These are phyloP conservation scores for Gymnorhina tibicen DNA, from an alignment of 2,113 vertebrate genomes.

Conservation along the genomic window DNA sequence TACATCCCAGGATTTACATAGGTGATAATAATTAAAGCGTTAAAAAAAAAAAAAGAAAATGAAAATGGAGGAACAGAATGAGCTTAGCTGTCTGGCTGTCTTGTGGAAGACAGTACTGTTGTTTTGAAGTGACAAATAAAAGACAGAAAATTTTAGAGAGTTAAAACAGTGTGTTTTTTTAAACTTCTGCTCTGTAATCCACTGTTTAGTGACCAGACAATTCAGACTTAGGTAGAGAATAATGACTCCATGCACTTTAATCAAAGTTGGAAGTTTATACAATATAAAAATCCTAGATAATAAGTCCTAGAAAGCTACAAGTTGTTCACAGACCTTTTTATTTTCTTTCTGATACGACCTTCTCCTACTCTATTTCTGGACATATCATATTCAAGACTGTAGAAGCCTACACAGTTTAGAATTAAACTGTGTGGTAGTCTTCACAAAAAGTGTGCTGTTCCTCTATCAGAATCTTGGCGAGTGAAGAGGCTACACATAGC, in stretches of 20 bases:
- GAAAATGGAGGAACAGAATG: background rate
- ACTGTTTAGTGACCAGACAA: background rate
- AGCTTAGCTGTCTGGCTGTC: background rate
- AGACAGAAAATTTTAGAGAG: background rate
- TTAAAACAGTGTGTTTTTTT: background rate
- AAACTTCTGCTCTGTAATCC: background rate
- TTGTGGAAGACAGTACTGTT: background rate
- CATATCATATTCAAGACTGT: background rate
- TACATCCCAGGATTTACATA: background rate
- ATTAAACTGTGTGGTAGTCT: background rate
- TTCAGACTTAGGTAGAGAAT: background rate
- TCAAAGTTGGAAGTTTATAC: background rate
- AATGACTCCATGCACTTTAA: background rate
- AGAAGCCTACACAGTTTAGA: background rate
- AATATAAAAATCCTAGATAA: background rate
- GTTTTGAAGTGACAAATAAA: background rate
- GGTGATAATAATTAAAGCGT: background rate
- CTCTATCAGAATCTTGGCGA: background rate
- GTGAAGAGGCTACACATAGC: background rate
- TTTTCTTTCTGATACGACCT: background rate
- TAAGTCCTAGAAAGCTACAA: background rate
- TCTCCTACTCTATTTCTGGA: background rate
- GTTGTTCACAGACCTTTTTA: background rate
- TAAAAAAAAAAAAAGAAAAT: background rate
- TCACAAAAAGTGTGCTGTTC: background rate